These are phyloP conservation scores for Rhizomys pruinosus DNA, from an alignment of 2,113 vertebrate species.

Conservation along the genomic window DNA sequence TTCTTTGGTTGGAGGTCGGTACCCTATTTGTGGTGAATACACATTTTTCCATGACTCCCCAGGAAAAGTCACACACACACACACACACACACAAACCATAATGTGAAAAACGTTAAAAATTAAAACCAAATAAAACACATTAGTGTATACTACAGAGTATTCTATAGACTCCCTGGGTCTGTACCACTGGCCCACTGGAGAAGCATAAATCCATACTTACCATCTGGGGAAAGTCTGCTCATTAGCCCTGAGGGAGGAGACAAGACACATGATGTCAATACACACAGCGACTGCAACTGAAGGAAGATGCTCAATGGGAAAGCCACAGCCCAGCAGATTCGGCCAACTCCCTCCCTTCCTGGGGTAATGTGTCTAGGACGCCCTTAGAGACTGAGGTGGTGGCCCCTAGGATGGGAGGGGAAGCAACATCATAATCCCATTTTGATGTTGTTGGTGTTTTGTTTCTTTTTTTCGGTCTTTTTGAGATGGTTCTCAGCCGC, in stretches of 20 bases:
- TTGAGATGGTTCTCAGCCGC: too few species aligned
- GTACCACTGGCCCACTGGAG: not conserved
- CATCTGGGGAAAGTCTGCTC: constrained; percentile 19
- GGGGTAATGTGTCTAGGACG: accelerated
- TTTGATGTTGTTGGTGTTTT: too few species aligned
- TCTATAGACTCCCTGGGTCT: not conserved
- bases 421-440: not conserved
- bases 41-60: too few species aligned
- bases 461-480: too few species aligned
- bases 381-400: not conserved
- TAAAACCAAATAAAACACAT: not conserved
- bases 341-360: not conserved
- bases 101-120: too few species aligned
- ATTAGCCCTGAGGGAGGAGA: constrained; percentile 58
- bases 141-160: too few species aligned
- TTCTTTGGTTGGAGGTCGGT: too few species aligned
- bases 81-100: too few species aligned
- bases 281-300: too few species aligned
- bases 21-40: too few species aligned
- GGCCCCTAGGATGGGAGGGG: too few species aligned
- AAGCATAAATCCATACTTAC: constrained; percentile 38
- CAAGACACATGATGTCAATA: not conserved
- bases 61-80: too few species aligned
- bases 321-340: not conserved
- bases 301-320: accelerated